Evolutionary conservation across 1,140 invertebrate species (phyloP), one percentile per base, ranked within the genome.

Genomic region (Drosophila navojoa): DNA sequence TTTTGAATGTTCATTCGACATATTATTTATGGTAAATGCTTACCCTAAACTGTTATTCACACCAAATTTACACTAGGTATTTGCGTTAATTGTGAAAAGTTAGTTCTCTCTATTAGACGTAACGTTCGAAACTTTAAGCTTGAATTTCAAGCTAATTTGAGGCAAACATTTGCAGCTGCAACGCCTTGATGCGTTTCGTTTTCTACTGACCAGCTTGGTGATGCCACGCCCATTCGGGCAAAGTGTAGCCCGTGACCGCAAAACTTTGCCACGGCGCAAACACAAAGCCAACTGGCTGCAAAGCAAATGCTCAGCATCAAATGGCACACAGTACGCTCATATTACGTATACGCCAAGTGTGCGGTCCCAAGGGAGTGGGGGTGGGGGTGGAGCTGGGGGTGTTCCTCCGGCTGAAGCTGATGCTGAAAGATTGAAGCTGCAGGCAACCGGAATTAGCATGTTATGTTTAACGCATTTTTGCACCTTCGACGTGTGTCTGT

Each of bases 401-500:
- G 35, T 11, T 38, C 42, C 47, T 59, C 63, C 47, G 71, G 79
- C 54, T 27, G 27, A 55, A 32, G 61, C 32, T 42, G 47, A 16
- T 35, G 38, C 35, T 50, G 52, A 80, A 66, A 80, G 77, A 85
- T 84, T 85, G 81, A 80, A 75, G 77, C 81, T 85, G 84, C 61
- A 72, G 72, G 81, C 76, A 64, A 22, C 84, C 73, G 69, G 79
- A 86, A 86, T 86, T 86, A 86, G 82, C 82, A 86, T 86, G 81
- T 86, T 87, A 84, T 84, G 84, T 72, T 87, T 89, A 89, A 89
- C 84, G 85, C 84, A 87, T 89, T 89, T 87, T 89, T 82, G 76
- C 84, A 89, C 76, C 82, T 86, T 81, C 61, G 74, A 79, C 75
- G 68, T 72, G 52, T 71, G 55, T 62, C 25, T 76, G 58, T 62